Base-by-base conservation (phyloP, 2,888 invertebrate species). In the Ectemnius cavifrons region DNA sequence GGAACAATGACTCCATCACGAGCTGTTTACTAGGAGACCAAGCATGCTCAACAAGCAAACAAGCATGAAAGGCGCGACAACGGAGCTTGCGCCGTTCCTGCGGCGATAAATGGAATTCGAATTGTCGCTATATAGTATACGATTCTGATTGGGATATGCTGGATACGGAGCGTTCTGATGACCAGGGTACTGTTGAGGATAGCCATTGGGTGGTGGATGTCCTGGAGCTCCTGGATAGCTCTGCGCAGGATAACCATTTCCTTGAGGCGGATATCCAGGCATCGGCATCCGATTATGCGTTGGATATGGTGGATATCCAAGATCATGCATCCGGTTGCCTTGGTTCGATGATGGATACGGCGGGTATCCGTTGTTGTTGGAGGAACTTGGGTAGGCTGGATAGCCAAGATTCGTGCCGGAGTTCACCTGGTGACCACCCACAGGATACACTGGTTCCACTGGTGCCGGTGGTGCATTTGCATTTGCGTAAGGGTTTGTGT, bases 381-480 rank as follows among this genome's bases (percentile, higher is more conserved):
- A 78, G 66, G 77, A 80, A 63, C 82, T 77, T 0, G 87, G 87
- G 70, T 87, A 87, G 11, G 86, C 64, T 20, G 90, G 89, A 75
- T 89, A 89, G 18, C 87, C 89, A 37, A 84, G 68, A 66, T 88
- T 88, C 47, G 71, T 79, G 14, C 85, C 85, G 56, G 82, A 67
- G 63, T 85, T 84, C 46, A 81, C 72, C 49, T 83, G 85, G 60
- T 80, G 78, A 69, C 81, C 79, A 16, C 75, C 73, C 14, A 77
- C 74, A 0, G 66, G 16, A 16, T 52, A 16, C 4, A 52, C 67
- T n/a, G 79, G 79, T 23, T 81, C 84, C 2, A 82, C 83, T 20
- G 87, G 86, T 4, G 78, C 80, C 4, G 89, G 87, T 2, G 90
- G 90, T 20, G 90, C 90, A 62, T 89, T 90, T 4, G 90, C 89